These are phyloP conservation scores for Biston stratarius DNA, from an alignment of 2,888 invertebrate species.

Conservation along the genomic window DNA sequence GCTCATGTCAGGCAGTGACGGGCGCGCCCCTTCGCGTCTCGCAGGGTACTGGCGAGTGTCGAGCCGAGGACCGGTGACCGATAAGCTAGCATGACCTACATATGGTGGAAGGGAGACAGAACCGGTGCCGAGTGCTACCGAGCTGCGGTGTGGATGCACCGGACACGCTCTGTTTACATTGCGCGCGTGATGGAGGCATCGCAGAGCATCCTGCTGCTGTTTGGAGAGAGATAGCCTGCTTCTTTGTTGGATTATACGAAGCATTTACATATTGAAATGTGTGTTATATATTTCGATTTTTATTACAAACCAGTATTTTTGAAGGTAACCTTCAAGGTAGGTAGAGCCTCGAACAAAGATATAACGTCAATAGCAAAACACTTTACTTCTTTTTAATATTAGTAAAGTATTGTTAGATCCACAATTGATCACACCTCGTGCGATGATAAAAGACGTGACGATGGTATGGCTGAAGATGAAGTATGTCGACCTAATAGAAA, in stretches of 20 bases:
- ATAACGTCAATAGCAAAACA: no score
- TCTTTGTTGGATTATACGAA: constrained; percentile 3
- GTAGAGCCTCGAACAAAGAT: no score
- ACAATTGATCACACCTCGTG: no score
- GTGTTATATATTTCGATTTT: no score
- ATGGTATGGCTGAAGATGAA: no score
- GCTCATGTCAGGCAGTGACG: constrained; percentile 57
- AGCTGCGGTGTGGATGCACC: constrained; percentile 43
- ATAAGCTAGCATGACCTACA: constrained; percentile 50
- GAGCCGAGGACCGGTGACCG: constrained; percentile 51
- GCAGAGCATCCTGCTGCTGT: background rate
- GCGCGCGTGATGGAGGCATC: constrained; percentile 31
- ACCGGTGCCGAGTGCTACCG: constrained; percentile 33
- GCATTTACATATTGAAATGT: background rate
- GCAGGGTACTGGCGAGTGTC: constrained; percentile 52
- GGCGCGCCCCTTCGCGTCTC: constrained; percentile 60
- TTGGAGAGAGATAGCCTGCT: background rate
- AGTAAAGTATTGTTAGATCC: no score
- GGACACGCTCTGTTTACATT: constrained; percentile 63
- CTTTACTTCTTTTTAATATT: no score
- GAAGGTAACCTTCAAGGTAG: background rate
- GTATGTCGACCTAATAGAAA: no score
- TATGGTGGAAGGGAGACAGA: constrained; percentile 52
- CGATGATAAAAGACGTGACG: no score
- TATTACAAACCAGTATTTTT: background rate